phyloP scores from a whole-genome alignment of 2,888 invertebrate species.

The Chouioia cunea region DNA sequence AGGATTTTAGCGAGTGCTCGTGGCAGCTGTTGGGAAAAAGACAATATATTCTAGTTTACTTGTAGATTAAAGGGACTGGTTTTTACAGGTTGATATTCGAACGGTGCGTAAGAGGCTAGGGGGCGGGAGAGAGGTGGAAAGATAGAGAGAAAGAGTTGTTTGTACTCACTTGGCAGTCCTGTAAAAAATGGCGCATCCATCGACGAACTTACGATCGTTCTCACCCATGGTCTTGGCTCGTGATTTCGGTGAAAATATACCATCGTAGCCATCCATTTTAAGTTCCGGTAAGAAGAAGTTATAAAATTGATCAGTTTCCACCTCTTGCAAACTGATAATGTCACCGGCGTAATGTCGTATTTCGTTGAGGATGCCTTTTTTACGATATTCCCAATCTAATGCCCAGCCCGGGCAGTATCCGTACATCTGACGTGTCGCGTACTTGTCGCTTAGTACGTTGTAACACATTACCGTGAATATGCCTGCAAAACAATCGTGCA shows the following conservation, averaged over 20 bases:
- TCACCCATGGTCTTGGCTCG: slow-evolving; percentile 98
- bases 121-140: too few species aligned
- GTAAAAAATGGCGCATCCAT: slow-evolving; percentile 99
- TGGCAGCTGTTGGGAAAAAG: too few species aligned
- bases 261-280: slow-evolving; percentile 90
- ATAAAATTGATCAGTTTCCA: slow-evolving; percentile 99
- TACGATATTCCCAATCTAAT: slow-evolving; percentile 97
- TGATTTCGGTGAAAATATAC: slow-evolving; percentile 98
- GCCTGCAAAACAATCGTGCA: slow-evolving; percentile 72
- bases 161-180: slow-evolving; percentile 88
- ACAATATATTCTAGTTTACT: too few species aligned
- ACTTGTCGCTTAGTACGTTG: slow-evolving; percentile 99
- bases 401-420: slow-evolving; percentile 99
- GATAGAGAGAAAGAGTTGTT: too few species aligned
- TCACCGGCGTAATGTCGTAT: slow-evolving; percentile 96
- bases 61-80: too few species aligned
- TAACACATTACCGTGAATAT: slow-evolving; percentile 99
- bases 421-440: slow-evolving; percentile 98
- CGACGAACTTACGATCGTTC: slow-evolving; percentile 96
- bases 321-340: slow-evolving; percentile 97
- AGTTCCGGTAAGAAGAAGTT: slow-evolving; percentile 96
- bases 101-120: too few species aligned
- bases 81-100: too few species aligned
- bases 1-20: too few species aligned
- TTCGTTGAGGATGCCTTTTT: slow-evolving; percentile 96